phyloP scores from a whole-genome alignment of 2,888 invertebrate species.

The Fissipunctia ypsillon region DNA sequence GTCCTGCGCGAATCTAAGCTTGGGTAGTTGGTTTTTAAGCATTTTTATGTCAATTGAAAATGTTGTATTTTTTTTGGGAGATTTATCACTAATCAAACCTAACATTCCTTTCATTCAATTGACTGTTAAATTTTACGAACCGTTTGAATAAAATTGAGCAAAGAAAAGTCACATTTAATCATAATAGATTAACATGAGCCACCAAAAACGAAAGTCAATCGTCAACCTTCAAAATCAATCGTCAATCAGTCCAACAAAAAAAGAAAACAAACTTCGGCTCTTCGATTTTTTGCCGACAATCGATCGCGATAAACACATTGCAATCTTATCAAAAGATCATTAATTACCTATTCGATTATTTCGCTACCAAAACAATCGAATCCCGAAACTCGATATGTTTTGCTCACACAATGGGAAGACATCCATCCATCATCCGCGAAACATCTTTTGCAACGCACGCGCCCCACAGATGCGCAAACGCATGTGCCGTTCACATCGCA shows the following conservation, averaged over 20 bases:
- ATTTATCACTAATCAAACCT: too few relatives aligned
- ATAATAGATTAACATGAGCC: neutral
- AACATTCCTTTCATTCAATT: too few relatives aligned
- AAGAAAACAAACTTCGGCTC: slow-evolving; percentile 20
- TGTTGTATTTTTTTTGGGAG: neutral
- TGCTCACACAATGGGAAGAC: slow-evolving; percentile 67
- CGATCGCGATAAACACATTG: slow-evolving; percentile 52
- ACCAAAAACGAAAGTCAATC: slow-evolving; percentile 9
- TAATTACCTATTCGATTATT: slow-evolving; percentile 68
- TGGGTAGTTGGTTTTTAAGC: slow-evolving; percentile 5
- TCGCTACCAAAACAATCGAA: slow-evolving; percentile 60
- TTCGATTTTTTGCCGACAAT: slow-evolving; percentile 37
- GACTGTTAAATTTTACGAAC: too few relatives aligned
- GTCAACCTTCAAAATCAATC: slow-evolving; percentile 15
- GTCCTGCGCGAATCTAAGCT: slow-evolving; percentile 64
- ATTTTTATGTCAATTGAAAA: neutral
- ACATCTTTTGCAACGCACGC: slow-evolving; percentile 84
- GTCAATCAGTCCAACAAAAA: slow-evolving; percentile 29
- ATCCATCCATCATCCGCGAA: slow-evolving; percentile 79
- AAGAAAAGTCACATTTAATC: too few relatives aligned
- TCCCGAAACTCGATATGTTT: slow-evolving; percentile 71
- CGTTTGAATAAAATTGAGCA: neutral
- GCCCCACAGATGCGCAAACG: slow-evolving; percentile 79
- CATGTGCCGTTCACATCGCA: slow-evolving; percentile 71
- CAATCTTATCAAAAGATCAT: slow-evolving; percentile 66